These are phyloP conservation scores for Ceratoteleas bidentatus DNA, from an alignment of 1,140 invertebrate species.

Conservation along the genomic window DNA sequence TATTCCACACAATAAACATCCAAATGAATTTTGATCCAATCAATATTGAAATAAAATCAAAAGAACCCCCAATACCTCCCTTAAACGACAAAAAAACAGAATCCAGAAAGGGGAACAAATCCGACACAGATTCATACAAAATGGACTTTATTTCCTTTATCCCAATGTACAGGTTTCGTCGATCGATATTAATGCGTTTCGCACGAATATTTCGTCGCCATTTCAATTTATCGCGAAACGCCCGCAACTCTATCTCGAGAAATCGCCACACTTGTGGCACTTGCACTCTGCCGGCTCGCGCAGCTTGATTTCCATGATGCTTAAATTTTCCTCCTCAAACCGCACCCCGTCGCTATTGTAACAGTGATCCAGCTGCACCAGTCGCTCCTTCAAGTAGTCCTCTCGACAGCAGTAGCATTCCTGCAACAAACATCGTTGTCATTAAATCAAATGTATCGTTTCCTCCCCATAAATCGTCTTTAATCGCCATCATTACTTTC, in stretches of 20 bases:
- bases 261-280: conserved; percentile 91
- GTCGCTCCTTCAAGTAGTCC: conserved; percentile 89
- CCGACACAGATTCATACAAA: neutral
- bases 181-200: neutral
- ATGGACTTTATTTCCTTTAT: neutral
- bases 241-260: conserved; percentile 55
- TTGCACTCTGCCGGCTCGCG: conserved; percentile 93
- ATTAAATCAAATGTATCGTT: too few species aligned
- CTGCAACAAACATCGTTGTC: conserved; percentile 79
- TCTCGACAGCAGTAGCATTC: conserved; percentile 96
- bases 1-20: too few species aligned
- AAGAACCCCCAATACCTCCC: too few species aligned
- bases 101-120: neutral
- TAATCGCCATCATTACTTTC: too few species aligned
- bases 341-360: conserved; percentile 92
- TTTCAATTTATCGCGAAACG: neutral
- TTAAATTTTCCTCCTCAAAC: conserved; percentile 83
- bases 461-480: too few species aligned
- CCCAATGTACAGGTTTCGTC: neutral
- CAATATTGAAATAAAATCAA: too few species aligned
- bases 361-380: conserved; percentile 91
- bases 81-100: too few species aligned
- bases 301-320: conserved; percentile 90
- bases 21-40: too few species aligned
- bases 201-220: neutral